Base-by-base conservation (phyloP, 2,113 vertebrate species). In the Gnathonemus longibarbis region DNA sequence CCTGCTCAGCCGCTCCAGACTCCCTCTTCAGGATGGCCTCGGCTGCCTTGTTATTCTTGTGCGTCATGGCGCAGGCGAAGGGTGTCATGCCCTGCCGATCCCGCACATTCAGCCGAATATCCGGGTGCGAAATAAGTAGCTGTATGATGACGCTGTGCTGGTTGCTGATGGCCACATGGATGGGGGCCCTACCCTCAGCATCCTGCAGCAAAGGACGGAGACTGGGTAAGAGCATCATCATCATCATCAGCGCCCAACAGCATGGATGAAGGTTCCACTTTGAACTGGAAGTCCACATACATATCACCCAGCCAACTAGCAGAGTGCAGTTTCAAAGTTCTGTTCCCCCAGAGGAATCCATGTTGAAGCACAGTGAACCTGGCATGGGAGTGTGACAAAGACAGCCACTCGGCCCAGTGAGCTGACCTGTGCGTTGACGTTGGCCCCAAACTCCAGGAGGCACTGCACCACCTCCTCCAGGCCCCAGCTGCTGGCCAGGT, bases 31-130 rank as follows among this genome's bases (percentile, higher is more conserved):
- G 93, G 92, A 99, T 99, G 5, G 98, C 97, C 91, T 99, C 98
- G 0, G 98, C 98, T 0, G 98, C 98, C 92, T 98, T 99, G 90
- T 99, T 99, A 91, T 99, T 99, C 95, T 99, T 99, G 85, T 97
- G 97, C 0, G 97, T 99, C 98, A 99, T 99, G 70, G 98, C 98
- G 19, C 98, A 99, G 85, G 98, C 98, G 15, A 99, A 99, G 0
- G 98, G 98, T 4, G 98, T 99, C 96, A 98, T 97, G 90, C 98
- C 98, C 93, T 98, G 98, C 56, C 98, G 96, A 93, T 99, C 98
- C 17, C 98, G 97, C 6, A 97, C 93, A 17, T 95, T 98, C 21
- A 99, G 94, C 85, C 97, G 97, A 92, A 99, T 98, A 46, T 98
- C 97, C 0, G 98, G 98, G 91, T 99, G 98, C 1, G 97, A 99